Conservation (phyloP, 1,140 invertebrate genomes). For the Delia radicum region DNA sequence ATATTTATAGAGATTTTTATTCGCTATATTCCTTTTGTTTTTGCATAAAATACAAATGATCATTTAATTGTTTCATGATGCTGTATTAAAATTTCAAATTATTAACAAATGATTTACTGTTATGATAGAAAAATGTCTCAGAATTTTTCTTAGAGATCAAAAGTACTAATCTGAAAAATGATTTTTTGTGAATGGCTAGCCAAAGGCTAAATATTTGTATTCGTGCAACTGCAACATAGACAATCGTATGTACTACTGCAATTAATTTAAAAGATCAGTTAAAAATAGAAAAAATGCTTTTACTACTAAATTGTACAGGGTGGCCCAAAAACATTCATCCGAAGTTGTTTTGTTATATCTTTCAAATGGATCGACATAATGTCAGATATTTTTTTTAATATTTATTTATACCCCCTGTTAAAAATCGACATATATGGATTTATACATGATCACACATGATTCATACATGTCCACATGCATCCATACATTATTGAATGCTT, state of each 20-base stretch:
- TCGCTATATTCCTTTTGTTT: too few species aligned
- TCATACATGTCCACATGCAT: too few species aligned
- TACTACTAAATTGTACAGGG: too few species aligned
- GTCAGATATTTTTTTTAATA: too few species aligned
- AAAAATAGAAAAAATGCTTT: background rate
- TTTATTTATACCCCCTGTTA: too few species aligned
- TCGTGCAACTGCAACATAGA: background rate
- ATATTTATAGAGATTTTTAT: too few species aligned
- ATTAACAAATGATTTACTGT: background rate
- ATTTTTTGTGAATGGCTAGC: background rate
- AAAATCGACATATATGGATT: too few species aligned
- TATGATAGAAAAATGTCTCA: background rate
- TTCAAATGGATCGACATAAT: too few species aligned
- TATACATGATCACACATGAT: too few species aligned
- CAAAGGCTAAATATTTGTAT: background rate
- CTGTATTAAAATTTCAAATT: background rate
- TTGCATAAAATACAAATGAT: background rate
- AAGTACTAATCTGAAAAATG: background rate
- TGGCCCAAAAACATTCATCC: too few species aligned
- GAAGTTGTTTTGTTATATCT: too few species aligned
- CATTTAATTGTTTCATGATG: background rate
- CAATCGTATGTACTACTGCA: background rate
- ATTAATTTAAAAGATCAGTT: background rate
- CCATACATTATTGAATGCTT: too few species aligned
- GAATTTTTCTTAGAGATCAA: background rate